phyloP scores from a whole-genome alignment of 2,797 vertebrate genomes.

The Spinus pinus region DNA sequence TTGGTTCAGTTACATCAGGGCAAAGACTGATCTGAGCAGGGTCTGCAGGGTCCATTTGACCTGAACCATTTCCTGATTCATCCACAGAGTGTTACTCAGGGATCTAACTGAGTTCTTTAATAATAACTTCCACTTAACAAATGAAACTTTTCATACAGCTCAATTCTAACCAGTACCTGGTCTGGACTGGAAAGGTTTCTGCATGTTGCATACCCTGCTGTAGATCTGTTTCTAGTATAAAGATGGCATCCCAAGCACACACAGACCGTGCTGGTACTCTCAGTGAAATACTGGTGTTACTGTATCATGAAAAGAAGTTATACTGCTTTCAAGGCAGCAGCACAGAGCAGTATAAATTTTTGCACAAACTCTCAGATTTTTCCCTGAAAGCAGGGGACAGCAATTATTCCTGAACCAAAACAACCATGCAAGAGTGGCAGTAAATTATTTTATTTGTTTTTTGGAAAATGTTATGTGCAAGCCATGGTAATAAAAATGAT shows the following conservation, averaged over 20 bases:
- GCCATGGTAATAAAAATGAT: neutral
- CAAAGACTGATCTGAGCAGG: neutral
- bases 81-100: neutral
- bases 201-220: neutral
- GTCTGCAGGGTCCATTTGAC: neutral
- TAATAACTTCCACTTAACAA: neutral
- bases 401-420: neutral
- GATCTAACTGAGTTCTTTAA: neutral
- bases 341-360: neutral
- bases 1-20: neutral
- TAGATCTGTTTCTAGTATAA: neutral
- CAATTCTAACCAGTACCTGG: neutral
- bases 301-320: neutral
- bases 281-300: neutral
- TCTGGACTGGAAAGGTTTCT: neutral
- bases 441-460: neutral
- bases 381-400: neutral
- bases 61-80: neutral
- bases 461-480: neutral
- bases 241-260: neutral
- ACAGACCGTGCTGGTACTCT: fast-evolving
- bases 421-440: neutral
- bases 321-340: neutral
- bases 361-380: neutral
- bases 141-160: neutral